Evolutionary conservation across 2,888 invertebrate species (phyloP).

Genomic region (Diploptera punctata): DNA sequence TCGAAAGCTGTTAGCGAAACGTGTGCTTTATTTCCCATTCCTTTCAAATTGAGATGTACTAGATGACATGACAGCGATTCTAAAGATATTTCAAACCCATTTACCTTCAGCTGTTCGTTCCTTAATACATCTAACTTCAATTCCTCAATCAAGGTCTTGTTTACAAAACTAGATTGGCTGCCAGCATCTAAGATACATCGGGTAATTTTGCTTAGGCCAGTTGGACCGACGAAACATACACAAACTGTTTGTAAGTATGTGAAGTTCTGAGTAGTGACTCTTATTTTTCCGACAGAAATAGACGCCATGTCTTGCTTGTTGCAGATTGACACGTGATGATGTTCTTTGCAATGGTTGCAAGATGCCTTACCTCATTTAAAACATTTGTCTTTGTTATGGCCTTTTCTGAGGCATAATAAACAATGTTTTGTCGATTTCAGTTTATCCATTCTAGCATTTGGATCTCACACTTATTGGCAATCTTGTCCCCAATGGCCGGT

Average conservation of each 20-base stretch:
- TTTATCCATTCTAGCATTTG: background rate
- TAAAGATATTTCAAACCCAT: background rate
- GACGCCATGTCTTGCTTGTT: background rate
- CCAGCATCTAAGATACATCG: background rate
- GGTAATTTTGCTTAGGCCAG: background rate
- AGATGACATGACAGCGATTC: background rate
- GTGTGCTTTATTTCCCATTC: background rate
- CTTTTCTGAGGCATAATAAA: background rate
- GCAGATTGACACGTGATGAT: background rate
- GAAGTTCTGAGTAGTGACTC: background rate
- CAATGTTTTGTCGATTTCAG: background rate
- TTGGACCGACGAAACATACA: background rate
- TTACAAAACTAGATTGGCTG: conserved; percentile 1
- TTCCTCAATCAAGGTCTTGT: background rate
- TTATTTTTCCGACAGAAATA: background rate
- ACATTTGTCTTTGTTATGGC: background rate
- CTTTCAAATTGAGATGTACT: background rate
- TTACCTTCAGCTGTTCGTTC: background rate
- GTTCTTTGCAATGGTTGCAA: background rate
- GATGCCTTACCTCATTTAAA: background rate
- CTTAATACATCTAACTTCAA: background rate
- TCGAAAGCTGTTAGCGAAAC: background rate
- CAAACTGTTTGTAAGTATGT: background rate
- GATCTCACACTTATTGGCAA: background rate
- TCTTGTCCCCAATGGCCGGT: background rate